phyloP scores from a whole-genome alignment of 2,113 vertebrate genomes.

The Nesoenas mayeri region DNA sequence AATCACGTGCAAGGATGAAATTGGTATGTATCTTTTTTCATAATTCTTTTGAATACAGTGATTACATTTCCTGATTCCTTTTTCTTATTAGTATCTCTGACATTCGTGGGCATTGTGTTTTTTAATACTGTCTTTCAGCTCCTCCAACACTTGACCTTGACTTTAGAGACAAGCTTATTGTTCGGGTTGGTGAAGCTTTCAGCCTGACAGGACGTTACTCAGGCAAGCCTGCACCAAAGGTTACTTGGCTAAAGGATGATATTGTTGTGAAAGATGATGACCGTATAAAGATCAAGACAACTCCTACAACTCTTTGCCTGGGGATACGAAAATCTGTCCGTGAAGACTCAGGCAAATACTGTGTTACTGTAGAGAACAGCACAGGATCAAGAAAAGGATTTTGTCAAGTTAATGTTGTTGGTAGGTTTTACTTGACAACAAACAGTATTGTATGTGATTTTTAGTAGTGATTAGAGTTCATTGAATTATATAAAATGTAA shows the following conservation, averaged over 20 bases:
- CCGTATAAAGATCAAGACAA: constrained; percentile 87
- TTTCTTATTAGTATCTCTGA: constrained; percentile 9
- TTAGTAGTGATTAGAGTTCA: background rate
- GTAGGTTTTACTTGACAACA: constrained; percentile 74
- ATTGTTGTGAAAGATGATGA: constrained; percentile 85
- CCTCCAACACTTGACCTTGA: constrained; percentile 94
- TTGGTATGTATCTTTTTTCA: constrained; percentile 80
- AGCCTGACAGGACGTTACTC: constrained; percentile 90
- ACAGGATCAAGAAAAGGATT: constrained; percentile 93
- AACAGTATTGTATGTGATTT: background rate
- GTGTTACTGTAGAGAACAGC: constrained; percentile 92
- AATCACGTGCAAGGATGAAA: constrained; percentile 94
- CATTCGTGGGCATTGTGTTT: background rate
- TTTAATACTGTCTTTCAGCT: constrained; percentile 76
- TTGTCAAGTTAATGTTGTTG: constrained; percentile 91
- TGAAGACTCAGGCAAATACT: constrained; percentile 91
- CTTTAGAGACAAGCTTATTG: constrained; percentile 91
- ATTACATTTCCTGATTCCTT: background rate
- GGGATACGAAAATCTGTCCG: constrained; percentile 88
- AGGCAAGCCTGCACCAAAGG: constrained; percentile 91
- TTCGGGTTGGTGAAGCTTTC: constrained; percentile 93
- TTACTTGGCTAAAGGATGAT: constrained; percentile 91
- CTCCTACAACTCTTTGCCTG: constrained; percentile 85
- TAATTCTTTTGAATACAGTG: constrained; percentile 8
- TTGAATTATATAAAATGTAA: background rate